Evolutionary conservation across 2,113 vertebrate genomes (phyloP).

Genomic region (Indri indri): DNA sequence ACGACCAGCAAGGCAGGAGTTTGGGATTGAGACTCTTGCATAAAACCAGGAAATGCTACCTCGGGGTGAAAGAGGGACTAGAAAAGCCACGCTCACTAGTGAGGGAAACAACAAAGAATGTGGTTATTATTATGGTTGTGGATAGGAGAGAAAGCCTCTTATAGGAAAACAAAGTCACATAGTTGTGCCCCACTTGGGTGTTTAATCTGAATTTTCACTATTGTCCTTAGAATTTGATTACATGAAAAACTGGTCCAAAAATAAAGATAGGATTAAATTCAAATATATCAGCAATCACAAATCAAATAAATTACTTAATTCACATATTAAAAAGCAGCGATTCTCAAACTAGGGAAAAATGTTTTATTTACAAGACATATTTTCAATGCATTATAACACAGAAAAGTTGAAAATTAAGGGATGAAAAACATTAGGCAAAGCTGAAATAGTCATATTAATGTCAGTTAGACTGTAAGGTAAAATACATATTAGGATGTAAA

Average conservation of each 20-base stretch:
- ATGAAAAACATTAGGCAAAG: neutral
- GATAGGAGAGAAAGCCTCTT: neutral
- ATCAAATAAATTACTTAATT: neutral
- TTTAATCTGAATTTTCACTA: neutral
- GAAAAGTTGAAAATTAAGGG: neutral
- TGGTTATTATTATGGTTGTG: neutral
- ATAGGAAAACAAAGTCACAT: neutral
- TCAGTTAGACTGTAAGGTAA: neutral
- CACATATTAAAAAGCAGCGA: neutral
- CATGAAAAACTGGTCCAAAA: neutral
- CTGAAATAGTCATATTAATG: neutral
- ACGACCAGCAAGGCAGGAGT: neutral
- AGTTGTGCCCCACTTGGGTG: neutral
- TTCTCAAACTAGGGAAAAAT: neutral
- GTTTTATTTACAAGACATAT: neutral
- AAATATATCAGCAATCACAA: neutral
- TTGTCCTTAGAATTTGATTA: neutral
- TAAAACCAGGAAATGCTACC: neutral
- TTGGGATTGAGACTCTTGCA: neutral
- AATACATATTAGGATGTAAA: neutral
- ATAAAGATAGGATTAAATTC: neutral
- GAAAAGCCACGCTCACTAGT: neutral
- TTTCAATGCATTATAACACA: neutral
- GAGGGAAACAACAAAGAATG: neutral
- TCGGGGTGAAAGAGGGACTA: rapidly evolving